Evolutionary conservation across 2,113 vertebrate species (phyloP).

Genomic region (Procavia capensis): DNA sequence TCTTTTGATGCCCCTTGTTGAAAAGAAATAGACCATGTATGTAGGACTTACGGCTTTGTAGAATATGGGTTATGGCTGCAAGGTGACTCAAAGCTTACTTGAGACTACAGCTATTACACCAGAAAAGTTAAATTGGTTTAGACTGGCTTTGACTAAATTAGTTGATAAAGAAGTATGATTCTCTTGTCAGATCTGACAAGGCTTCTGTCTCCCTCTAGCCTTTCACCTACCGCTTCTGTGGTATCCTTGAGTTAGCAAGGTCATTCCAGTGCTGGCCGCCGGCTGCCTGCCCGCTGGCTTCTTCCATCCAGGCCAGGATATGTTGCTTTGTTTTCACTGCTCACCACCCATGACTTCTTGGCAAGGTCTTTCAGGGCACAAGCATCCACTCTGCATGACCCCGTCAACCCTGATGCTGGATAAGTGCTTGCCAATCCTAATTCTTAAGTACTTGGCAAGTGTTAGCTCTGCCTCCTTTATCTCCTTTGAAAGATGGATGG

Average conservation of each 20-base stretch:
- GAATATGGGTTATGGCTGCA: background rate
- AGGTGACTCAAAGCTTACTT: background rate
- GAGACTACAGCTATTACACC: background rate
- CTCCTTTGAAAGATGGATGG: conserved; percentile 61
- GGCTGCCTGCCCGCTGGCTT: background rate
- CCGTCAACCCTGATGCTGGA: conserved; percentile 31
- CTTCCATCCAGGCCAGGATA: background rate
- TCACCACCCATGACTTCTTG: conserved; percentile 57
- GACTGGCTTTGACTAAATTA: background rate
- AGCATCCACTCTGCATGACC: conserved; percentile 54
- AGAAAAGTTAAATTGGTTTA: background rate
- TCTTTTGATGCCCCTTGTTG: background rate
- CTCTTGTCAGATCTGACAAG: background rate
- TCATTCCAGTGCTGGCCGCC: background rate
- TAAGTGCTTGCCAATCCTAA: conserved; percentile 61
- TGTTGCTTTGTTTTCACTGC: conserved; percentile 53
- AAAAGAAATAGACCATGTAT: background rate
- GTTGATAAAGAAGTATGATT: background rate
- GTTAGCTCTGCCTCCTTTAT: conserved; percentile 39
- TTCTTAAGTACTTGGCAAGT: conserved; percentile 69
- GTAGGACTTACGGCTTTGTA: background rate
- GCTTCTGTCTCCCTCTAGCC: background rate
- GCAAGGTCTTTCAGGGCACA: conserved; percentile 48
- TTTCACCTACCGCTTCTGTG: background rate
- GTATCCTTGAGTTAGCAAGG: background rate